A percentile compares a stretch with the other conserved stretches of the same genome.
These are phyloP conservation scores for Mesocentrotus franciscanus DNA, from an alignment of 53 echinoderm and acorn worm genomes.

Conservation along the genomic window DNA sequence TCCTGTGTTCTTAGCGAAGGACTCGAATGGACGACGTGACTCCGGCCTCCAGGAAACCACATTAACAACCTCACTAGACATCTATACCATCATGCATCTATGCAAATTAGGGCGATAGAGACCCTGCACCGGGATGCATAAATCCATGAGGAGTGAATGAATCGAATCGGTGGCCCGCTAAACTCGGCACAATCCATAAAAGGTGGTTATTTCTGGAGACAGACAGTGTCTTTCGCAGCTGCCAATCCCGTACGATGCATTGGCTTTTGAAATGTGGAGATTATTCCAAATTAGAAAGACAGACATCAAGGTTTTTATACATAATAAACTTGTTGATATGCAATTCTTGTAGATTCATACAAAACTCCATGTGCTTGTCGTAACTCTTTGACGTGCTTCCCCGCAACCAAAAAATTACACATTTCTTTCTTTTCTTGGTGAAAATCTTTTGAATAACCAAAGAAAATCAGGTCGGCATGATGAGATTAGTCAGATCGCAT, in stretches of 20 bases:
- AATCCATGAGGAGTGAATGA: constrained; percentile 44
- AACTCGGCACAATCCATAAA: constrained; percentile 27
- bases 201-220: background rate
- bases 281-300: constrained; percentile 18
- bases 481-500: background rate
- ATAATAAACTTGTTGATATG: background rate
- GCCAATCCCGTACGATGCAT: background rate
- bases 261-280: background rate
- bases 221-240: background rate
- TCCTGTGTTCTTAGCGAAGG: constrained; percentile 34
- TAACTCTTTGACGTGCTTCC: background rate
- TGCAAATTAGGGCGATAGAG: constrained; percentile 37
- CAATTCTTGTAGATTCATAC: background rate
- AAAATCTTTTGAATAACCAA: background rate
- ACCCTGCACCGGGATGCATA: constrained; percentile 30
- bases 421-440: no score
- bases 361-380: background rate
- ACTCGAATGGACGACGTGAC: background rate
- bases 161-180: constrained; percentile 22
- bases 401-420: background rate
- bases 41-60: constrained; percentile 6
- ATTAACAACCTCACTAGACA: constrained; percentile 42
- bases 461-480: background rate
- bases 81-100: constrained; percentile 52
- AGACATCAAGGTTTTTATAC: background rate